These are phyloP conservation scores for Diabrotica balteata DNA, from an alignment of 2,888 invertebrate genomes.

Conservation along the genomic window DNA sequence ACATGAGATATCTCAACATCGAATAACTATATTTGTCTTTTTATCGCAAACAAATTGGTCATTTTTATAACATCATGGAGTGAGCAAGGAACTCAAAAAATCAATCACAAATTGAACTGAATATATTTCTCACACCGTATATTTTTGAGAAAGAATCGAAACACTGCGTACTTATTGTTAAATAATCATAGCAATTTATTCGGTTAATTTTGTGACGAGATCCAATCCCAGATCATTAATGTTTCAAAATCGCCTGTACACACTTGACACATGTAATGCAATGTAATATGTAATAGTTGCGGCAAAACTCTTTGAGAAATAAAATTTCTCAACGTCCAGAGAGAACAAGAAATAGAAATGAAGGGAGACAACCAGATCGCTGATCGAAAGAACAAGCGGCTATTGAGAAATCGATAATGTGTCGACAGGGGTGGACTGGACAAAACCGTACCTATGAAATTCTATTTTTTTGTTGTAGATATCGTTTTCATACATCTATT, in stretches of 20 bases:
- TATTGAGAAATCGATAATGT: constrained; percentile 33
- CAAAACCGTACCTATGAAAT: too few relatives aligned
- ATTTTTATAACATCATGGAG: too few relatives aligned
- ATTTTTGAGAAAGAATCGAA: too few relatives aligned
- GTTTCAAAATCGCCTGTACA: constrained; percentile 23
- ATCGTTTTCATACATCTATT: too few relatives aligned
- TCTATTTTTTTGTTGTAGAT: too few relatives aligned
- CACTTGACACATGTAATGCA: constrained; percentile 26
- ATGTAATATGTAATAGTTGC: constrained; percentile 21
- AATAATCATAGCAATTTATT: constrained; percentile 4
- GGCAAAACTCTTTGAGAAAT: constrained; percentile 24
- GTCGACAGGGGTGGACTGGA: not conserved
- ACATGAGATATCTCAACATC: too few relatives aligned
- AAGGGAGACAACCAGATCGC: constrained; percentile 9
- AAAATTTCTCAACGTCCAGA: constrained; percentile 20
- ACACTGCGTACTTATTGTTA: not conserved
- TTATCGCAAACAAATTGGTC: too few relatives aligned
- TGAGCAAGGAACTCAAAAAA: not conserved
- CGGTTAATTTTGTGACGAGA: constrained; percentile 1
- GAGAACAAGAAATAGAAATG: constrained; percentile 10
- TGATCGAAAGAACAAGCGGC: constrained; percentile 21
- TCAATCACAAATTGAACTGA: not conserved
- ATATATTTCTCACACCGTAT: too few relatives aligned
- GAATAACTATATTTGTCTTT: too few relatives aligned
- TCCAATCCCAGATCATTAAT: constrained; percentile 18